A percentile compares a stretch with the other conserved stretches of the same genome.
Evolutionary conservation across 1,140 invertebrate species (phyloP).

Genomic region (Euschistus heros): DNA sequence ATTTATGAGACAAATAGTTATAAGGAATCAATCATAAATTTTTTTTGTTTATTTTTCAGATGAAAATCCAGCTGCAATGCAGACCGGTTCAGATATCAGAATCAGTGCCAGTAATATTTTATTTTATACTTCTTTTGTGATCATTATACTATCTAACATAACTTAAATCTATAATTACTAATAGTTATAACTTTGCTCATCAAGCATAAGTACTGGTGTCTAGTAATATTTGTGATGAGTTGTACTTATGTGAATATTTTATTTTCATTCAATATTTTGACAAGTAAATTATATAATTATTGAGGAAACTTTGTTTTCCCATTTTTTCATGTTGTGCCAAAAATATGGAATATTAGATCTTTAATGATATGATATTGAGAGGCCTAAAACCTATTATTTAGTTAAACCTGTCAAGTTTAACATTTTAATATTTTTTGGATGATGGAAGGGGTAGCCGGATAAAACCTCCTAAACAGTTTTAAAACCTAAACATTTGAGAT

Average conservation of each 20-base stretch:
- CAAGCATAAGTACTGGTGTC: neutral
- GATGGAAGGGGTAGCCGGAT: no score
- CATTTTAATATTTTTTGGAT: no score
- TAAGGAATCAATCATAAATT: neutral
- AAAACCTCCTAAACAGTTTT: no score
- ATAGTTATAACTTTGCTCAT: neutral
- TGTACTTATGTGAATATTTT: neutral
- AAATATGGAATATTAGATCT: no score
- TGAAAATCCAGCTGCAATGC: conserved; percentile 47
- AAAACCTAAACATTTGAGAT: no score
- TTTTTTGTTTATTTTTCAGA: conserved; percentile 25
- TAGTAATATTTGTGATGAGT: neutral
- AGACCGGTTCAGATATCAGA: conserved; percentile 35
- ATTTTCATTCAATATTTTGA: neutral
- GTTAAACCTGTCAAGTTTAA: no score
- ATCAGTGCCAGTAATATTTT: neutral
- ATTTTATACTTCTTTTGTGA: neutral
- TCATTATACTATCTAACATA: neutral
- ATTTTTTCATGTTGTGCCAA: no score
- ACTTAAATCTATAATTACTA: neutral
- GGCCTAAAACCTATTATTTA: no score
- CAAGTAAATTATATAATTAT: no score
- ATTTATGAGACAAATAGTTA: no score
- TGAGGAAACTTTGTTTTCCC: no score
- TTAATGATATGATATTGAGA: no score